These are phyloP conservation scores for Dasyornis broadbenti DNA, from an alignment of 2,113 vertebrate genomes.

Conservation along the genomic window DNA sequence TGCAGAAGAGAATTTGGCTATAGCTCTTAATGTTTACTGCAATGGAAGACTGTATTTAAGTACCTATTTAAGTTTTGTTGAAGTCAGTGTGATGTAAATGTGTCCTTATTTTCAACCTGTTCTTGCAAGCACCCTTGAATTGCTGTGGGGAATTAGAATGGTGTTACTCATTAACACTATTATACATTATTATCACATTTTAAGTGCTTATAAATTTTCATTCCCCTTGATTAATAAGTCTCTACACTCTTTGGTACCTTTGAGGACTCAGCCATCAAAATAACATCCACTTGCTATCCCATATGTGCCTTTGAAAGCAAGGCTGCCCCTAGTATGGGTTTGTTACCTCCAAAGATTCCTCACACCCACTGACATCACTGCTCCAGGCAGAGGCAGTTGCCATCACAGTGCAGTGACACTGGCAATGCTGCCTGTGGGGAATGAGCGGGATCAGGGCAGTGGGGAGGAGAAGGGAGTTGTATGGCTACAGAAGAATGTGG, in stretches of 20 bases:
- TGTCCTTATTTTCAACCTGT: neutral
- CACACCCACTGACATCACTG: accelerated
- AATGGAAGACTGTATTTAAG: neutral
- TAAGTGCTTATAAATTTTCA: neutral
- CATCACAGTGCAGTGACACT: neutral
- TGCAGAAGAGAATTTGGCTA: neutral
- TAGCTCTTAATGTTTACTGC: neutral
- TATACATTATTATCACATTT: neutral
- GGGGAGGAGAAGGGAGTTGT: neutral
- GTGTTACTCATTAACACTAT: neutral
- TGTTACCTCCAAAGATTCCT: neutral
- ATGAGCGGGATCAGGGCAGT: too few relatives aligned
- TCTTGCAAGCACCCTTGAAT: neutral
- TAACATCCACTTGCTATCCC: neutral
- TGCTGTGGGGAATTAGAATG: neutral
- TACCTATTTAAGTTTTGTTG: neutral
- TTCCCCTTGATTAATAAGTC: neutral
- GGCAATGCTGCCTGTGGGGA: neutral
- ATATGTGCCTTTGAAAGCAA: neutral
- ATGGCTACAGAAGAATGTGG: neutral
- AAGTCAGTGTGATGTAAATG: neutral
- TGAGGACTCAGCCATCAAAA: neutral
- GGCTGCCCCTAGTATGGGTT: neutral
- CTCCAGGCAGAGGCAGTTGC: neutral
- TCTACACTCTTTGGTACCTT: neutral